Evolutionary conservation across 2,888 invertebrate species (phyloP), one percentile per base, ranked within the genome.

Genomic region (Calliscelio sp.): DNA sequence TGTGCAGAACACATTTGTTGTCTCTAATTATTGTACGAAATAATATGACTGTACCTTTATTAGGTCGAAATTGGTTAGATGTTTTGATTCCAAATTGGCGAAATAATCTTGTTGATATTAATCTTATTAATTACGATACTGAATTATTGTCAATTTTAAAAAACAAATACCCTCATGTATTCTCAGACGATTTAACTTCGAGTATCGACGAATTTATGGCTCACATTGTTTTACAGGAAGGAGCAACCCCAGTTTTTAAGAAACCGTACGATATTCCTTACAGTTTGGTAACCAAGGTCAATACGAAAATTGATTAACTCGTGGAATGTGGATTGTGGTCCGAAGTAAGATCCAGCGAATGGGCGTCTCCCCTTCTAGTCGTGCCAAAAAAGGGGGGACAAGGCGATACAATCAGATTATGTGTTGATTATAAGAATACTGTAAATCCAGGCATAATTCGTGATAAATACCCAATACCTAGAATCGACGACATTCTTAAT

Each of bases 61-160:
- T 85, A 28, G 79, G 85, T 8, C 61, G 85, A 3, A 32, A 79
- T 57, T 81, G 81, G 81, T 57, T 85, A 24, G 46, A 81, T 38
- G 44, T 16, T 35, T 51, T 85, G 14, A 68, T 38, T 16, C 81
- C 81, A 7, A 20, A 41, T 0, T 85, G 70, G 81, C 44, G 38
- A 24, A 49, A 70, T 24, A 74, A 59, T n/a, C 24, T 81, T 11
- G 49, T 80, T 55, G n/a, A 11, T 6, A 55, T 81, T 11, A 77
- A 81, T 61, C 16, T 28, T 6, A n/a, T 77, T 16, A 55, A 14
- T 7, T 6, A 66, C 11, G 22, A 63, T 44, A 16, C 25, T n/a
- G 53, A 63, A 22, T 44, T 71, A n/a, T 28, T 55, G 6, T 16
- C 53, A 8, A 35, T 18, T 32, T 57, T 80, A 11, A 73, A 53